These are phyloP conservation scores for Rhea americana DNA, from an alignment of 2,113 vertebrate genomes.

Conservation along the genomic window DNA sequence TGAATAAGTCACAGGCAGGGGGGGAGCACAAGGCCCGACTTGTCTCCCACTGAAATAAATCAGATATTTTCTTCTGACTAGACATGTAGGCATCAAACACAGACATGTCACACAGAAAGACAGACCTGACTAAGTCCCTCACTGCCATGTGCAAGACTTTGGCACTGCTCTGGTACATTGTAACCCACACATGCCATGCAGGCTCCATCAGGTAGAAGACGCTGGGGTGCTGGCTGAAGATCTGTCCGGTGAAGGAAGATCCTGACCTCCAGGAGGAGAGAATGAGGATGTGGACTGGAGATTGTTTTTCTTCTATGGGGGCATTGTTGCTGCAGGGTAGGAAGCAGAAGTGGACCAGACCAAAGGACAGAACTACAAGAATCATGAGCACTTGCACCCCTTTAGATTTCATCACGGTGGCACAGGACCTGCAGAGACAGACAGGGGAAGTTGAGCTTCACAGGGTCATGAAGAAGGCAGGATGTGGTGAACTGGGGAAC, in stretches of 20 bases:
- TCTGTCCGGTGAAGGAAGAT: constrained; percentile 85
- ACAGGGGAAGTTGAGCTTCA: background rate
- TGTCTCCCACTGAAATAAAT: constrained; percentile 88
- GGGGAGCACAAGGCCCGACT: constrained; percentile 92
- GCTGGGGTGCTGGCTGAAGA: constrained; percentile 86
- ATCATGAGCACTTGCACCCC: constrained; percentile 5
- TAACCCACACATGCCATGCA: constrained; percentile 84
- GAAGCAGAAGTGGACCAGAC: constrained; percentile 72
- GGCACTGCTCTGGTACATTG: constrained; percentile 59
- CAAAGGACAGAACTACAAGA: constrained; percentile 70
- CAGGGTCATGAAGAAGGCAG: background rate
- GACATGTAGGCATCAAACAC: constrained; percentile 86
- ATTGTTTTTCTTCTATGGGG: background rate
- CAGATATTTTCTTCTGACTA: constrained; percentile 74
- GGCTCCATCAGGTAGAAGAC: constrained; percentile 90
- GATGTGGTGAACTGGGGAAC: background rate
- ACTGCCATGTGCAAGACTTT: constrained; percentile 81
- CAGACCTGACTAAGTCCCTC: constrained; percentile 80
- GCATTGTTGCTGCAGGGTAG: constrained; percentile 60
- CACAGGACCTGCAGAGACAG: constrained; percentile 13
- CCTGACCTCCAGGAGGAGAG: constrained; percentile 87
- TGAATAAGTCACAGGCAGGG: constrained; percentile 80
- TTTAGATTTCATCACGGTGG: constrained; percentile 32
- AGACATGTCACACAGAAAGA: constrained; percentile 87
- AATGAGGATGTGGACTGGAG: constrained; percentile 81